Evolutionary conservation across 2,888 invertebrate species (phyloP).

Genomic region (Drosophila vallismaia): DNA sequence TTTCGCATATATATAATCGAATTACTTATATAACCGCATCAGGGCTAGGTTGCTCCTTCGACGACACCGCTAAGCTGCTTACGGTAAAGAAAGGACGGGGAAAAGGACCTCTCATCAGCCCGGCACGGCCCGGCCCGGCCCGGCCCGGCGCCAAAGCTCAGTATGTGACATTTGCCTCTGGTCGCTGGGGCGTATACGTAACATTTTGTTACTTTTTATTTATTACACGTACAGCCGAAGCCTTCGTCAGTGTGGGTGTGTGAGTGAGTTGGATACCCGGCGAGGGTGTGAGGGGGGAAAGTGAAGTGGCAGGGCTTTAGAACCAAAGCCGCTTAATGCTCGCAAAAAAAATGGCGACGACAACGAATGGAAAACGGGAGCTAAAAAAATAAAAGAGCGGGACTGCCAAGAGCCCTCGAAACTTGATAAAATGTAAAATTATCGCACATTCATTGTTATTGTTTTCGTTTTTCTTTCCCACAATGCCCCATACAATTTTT

Average conservation of each 20-base stretch:
- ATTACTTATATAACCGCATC: constrained; percentile 70
- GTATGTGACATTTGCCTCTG: constrained; percentile 71
- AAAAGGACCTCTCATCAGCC: constrained; percentile 7
- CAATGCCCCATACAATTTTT: constrained; percentile 14
- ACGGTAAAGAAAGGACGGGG: constrained; percentile 56
- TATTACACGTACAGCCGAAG: constrained; percentile 26
- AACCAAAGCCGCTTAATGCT: constrained; percentile 76
- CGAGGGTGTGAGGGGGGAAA: constrained; percentile 24
- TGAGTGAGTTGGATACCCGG: not conserved
- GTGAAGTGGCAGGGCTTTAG: constrained; percentile 75
- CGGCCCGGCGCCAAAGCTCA: constrained; percentile 20
- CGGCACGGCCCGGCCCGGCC: constrained; percentile 1
- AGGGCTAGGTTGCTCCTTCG: constrained; percentile 40
- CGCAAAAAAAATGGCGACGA: constrained; percentile 75
- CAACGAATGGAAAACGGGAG: constrained; percentile 53
- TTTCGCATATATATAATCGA: constrained; percentile 62
- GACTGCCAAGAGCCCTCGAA: constrained; percentile 48
- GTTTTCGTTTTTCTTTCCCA: constrained; percentile 50
- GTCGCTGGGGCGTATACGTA: constrained; percentile 61
- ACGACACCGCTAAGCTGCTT: constrained; percentile 74
- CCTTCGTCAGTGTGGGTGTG: constrained; percentile 22
- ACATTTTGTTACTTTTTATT: constrained; percentile 66
- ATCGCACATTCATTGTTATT: constrained; percentile 79
- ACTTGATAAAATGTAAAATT: constrained; percentile 79
- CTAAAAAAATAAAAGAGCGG: constrained; percentile 3